Evolutionary conservation across 2,888 invertebrate species (phyloP).

Genomic region (Plagodis pulveraria): DNA sequence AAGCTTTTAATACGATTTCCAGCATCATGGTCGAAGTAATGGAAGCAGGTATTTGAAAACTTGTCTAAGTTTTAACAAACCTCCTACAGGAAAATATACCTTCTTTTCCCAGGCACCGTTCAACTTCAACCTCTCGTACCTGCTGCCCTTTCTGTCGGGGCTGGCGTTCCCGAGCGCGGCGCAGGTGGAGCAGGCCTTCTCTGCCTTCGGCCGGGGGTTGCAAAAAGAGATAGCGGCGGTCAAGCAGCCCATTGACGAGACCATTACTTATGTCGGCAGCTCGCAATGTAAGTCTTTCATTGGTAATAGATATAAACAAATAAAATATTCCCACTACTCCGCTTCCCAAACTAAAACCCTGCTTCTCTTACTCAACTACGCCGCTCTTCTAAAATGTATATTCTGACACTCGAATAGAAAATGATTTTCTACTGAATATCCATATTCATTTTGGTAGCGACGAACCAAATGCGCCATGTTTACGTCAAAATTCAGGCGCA

Average conservation of each 20-base stretch:
- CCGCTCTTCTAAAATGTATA: too few relatives aligned
- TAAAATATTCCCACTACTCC: background rate
- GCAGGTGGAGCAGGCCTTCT: slow-evolving; percentile 11
- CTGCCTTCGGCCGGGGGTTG: slow-evolving; percentile 21
- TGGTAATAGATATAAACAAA: background rate
- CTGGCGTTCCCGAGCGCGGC: slow-evolving; percentile 9
- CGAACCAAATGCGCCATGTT: too few relatives aligned
- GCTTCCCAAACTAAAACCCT: too few relatives aligned
- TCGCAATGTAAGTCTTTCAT: slow-evolving; percentile 51
- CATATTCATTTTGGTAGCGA: too few relatives aligned
- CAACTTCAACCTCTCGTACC: slow-evolving; percentile 17
- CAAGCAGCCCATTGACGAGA: slow-evolving; percentile 56
- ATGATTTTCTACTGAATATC: too few relatives aligned
- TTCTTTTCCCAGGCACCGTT: slow-evolving; percentile 10
- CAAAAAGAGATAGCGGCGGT: slow-evolving; percentile 49
- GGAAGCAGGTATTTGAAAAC: too few relatives aligned
- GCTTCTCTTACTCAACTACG: too few relatives aligned
- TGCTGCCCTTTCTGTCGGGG: slow-evolving; percentile 18
- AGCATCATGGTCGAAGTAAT: too few relatives aligned
- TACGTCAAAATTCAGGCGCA: too few relatives aligned
- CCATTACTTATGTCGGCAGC: slow-evolving; percentile 47
- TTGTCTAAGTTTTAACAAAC: too few relatives aligned
- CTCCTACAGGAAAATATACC: background rate
- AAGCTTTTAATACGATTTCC: too few relatives aligned
- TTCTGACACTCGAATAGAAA: too few relatives aligned